Evolutionary conservation across 2,888 invertebrate species (phyloP), one percentile per base, ranked within the genome.

Genomic region (Stictocephala bisonia): DNA sequence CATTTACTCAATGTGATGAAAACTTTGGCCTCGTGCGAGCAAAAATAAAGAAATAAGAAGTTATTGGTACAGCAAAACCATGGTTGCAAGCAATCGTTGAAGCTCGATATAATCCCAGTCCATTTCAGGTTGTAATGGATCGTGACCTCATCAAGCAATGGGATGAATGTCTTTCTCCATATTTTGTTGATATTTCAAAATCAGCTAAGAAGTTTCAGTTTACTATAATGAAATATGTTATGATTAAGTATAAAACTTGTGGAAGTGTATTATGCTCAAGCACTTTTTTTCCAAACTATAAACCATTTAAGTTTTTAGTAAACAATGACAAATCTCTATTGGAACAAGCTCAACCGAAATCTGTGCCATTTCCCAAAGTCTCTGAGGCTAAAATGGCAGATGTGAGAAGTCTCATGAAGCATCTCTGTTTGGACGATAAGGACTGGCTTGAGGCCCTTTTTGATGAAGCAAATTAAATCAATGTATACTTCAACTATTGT

Each of bases 51-150:
- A 71, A 71, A 48, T 20, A 22, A 29, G 71, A 71, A 60, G 48
- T 71, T 15, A 60, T 71, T 48, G 58, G 60, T 13, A 71, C 60
- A 18, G 71, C 71, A n/a, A 60, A 44, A n/a, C 71, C 58, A 7
- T 60, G 60, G 71, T 15, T 71, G 31, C 26, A 71, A 60, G 58
- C 58, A 26, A 71, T 71, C 41, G 58, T 71, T 2, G n/a, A 22
- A n/a, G 41, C 48, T 29, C 58, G 26, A 29, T 6, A 15, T 40
- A 71, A 60, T 18, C 71, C 71, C 15, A 18, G 13, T 13, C 3
- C 29, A 9, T 69, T 69, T 29, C 41, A 69, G 20, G 29, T 69
- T 3, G n/a, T 51, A 2, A 69, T 69, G 69, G 69, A 69, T 26
- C 29, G 53, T 22, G 26, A 48, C 9, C 35, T 67, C 3, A 24